Base-by-base conservation (phyloP, 2,888 invertebrate genomes). In the Rapana venosa region DNA sequence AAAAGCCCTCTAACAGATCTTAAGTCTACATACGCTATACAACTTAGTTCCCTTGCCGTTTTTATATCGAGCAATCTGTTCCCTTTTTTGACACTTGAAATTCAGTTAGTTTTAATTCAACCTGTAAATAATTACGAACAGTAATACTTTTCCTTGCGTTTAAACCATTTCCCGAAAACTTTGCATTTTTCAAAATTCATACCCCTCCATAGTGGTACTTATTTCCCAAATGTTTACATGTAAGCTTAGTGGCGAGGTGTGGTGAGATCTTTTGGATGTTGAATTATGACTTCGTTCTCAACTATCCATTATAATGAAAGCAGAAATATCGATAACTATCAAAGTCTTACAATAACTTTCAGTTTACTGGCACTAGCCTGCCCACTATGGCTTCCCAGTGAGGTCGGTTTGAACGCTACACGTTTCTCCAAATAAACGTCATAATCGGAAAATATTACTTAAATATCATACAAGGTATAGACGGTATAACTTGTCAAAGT, bases 141-240 rank as follows among this genome's bases (percentile, higher is more conserved):
- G 11, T 74, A 26, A n/a, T 0, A n/a, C 22, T 74, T 74, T 74
- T 1, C 11, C 8, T 74, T 74, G 20, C n/a, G 74, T n/a, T 74
- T n/a, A 26, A n/a, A n/a, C 26, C 26, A 22, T 74, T 26, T 26
- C 11, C 32, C 32, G 77, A 79, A 20, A 32, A 32, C 77, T 30
- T 47, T n/a, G 47, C 26, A 70, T 85, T 85, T 85, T 58, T 30
- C 30, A 22, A 66, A 30, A 86, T 86, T 86, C n/a, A 86, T 86
- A 35, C 86, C 5, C 47, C 26, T 6, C 56, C 17, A 30, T 20
- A 66, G 17, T 32, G 86, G 86, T 35, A 86, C 86, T 86, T 56
- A 66, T 86, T 86, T 86, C 32, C n/a, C 86, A 86, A 86, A 22
- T 66, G 6, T 86, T 86, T 35, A 86, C 86, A 86, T 86, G 22